Base-by-base conservation (phyloP, 2,888 invertebrate genomes). In the Tipula unca region DNA sequence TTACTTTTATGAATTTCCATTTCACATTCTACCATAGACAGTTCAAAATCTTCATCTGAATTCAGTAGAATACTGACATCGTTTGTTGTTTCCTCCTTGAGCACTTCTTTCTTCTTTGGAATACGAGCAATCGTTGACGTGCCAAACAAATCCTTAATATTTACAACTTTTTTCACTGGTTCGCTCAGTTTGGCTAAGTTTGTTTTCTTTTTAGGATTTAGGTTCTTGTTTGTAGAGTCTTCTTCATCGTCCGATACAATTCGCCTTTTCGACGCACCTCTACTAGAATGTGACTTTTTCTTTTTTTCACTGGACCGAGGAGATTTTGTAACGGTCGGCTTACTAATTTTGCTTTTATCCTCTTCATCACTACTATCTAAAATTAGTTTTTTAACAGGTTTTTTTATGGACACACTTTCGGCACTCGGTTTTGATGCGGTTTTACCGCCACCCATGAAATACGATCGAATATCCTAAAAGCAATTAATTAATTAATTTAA, bases 381-480 rank as follows among this genome's bases (percentile, higher is more conserved):
- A 32, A 83, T 32, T 17, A 83, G 14, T 13, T 83, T n/a, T 83
- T 83, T 83, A 32, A 35, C 17, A 32, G 35, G 29, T 32, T 83
- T 83, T 8, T 32, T 83, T 32, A 3, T 17, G n/a, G 13, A 25
- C 17, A 10, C 29, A 17, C 17, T 84, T 39, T 39, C 84, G 13
- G 20, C 17, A 83, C n/a, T 29, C 3, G 84, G 36, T 84, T 35
- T 32, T 3, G 84, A 17, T 84, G 84, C n/a, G n/a, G 86, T 90
- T 85, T 89, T 90, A 0, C 89, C 89, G 36, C 89, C 87, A 36
- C 32, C 36, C 86, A 88, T 88, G 87, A 94, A 94, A 89, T 91
- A 94, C 84, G 93, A 93, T 88, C 94, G 91, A 86, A 95, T 94
- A 90, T 94, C 94, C 94, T 94, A 88, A 69, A 90, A 91, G n/a